phyloP scores from a whole-genome alignment of 2,113 vertebrate genomes.

The Tachysurus vachellii region DNA sequence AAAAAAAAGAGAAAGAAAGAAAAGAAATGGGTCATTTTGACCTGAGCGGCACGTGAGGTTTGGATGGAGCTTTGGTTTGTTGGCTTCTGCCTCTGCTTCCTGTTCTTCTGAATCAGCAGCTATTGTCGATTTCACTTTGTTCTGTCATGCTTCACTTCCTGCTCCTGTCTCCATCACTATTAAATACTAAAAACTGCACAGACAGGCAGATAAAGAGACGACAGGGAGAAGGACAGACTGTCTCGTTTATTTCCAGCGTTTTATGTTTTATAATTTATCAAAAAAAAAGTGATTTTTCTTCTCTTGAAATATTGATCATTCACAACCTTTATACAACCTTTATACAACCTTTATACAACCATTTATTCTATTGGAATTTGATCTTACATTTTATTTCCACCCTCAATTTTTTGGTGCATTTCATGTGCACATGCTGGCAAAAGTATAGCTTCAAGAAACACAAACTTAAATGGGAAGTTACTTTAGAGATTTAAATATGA shows the following conservation, averaged over 20 bases:
- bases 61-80: neutral
- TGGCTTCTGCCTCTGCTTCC: conserved; percentile 19
- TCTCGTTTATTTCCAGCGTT: neutral
- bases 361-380: neutral
- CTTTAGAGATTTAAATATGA: neutral
- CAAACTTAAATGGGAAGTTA: neutral
- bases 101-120: conserved; percentile 72
- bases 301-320: neutral
- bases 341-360: neutral
- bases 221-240: conserved; percentile 3
- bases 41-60: neutral
- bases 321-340: neutral
- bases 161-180: conserved; percentile 66
- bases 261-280: neutral
- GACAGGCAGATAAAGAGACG: conserved; percentile 54
- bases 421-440: too few relatives aligned
- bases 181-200: conserved; percentile 59
- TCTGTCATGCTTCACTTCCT: conserved; percentile 67
- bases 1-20: neutral
- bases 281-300: neutral
- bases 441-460: too few relatives aligned
- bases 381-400: too few relatives aligned
- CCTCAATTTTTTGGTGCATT: too few relatives aligned
- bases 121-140: conserved; percentile 73
- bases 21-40: conserved; percentile 8